A percentile compares a stretch with the other conserved stretches of the same genome.
phyloP scores from a whole-genome alignment of 2,113 vertebrate species.

The Tachuris rubrigastra region DNA sequence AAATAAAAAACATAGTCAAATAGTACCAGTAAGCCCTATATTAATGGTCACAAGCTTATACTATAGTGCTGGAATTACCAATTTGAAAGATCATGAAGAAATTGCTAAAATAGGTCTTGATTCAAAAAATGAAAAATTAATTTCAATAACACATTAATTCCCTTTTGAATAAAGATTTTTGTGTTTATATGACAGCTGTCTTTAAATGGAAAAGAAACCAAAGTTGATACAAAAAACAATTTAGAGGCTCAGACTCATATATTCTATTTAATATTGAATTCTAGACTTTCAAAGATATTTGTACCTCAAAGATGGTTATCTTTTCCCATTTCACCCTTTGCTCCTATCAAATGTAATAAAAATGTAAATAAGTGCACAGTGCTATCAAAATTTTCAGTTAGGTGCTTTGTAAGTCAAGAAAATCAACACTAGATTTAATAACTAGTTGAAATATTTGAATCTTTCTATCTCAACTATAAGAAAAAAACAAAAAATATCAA shows the following conservation, averaged over 20 bases:
- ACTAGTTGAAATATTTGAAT: conserved; percentile 4
- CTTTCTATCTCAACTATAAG: background rate
- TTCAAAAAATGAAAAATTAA: background rate
- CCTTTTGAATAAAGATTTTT: background rate
- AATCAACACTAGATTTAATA: conserved; percentile 32
- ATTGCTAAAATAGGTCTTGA: background rate
- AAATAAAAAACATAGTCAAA: background rate
- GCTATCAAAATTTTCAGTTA: conserved; percentile 7
- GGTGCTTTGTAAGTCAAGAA: conserved; percentile 14
- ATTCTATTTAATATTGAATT: background rate
- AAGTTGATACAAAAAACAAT: background rate
- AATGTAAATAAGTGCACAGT: conserved; percentile 50
- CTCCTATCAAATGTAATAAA: conserved; percentile 53
- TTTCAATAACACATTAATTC: background rate
- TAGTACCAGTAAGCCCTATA: background rate
- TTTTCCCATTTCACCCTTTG: conserved; percentile 1
- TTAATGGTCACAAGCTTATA: background rate
- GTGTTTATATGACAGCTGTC: background rate
- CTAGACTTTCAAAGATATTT: background rate
- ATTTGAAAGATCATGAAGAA: background rate
- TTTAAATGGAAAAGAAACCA: background rate
- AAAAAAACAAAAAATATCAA: background rate
- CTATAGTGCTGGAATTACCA: background rate
- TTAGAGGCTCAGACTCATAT: background rate
- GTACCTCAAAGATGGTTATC: background rate